Conservation (phyloP, 2,113 vertebrate species). For the Morone saxatilis region DNA sequence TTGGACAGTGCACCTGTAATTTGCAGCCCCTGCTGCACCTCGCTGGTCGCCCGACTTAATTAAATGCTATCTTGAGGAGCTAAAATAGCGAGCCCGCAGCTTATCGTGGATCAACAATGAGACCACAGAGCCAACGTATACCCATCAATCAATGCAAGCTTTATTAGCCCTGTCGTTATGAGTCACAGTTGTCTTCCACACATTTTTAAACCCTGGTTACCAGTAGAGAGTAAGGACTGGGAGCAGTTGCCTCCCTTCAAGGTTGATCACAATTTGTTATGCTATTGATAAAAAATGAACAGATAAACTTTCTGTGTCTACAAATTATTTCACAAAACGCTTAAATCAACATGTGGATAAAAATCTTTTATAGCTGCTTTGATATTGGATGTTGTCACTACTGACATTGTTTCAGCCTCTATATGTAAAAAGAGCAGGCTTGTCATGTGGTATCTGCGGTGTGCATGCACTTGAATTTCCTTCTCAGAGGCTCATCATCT, state of each 20-base stretch:
- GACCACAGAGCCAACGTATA: constrained; percentile 42
- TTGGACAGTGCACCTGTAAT: constrained; percentile 74
- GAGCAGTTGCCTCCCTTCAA: not conserved
- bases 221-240: not conserved
- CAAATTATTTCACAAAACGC: not conserved
- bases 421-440: constrained; percentile 14
- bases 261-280: not conserved
- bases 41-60: constrained; percentile 63
- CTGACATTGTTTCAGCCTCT: not conserved
- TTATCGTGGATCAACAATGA: constrained; percentile 66
- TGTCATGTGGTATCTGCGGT: constrained; percentile 57
- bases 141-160: constrained; percentile 59
- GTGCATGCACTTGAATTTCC: constrained; percentile 8
- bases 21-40: constrained; percentile 47
- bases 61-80: constrained; percentile 69
- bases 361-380: constrained; percentile 1
- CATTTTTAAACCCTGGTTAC: constrained; percentile 17
- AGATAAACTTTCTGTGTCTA: not conserved
- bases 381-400: constrained; percentile 9
- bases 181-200: constrained; percentile 44
- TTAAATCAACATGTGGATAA: not conserved
- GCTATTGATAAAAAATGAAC: not conserved
- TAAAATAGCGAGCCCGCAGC: constrained; percentile 45
- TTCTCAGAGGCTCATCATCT: not conserved
- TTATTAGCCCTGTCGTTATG: constrained; percentile 55